Evolutionary conservation across 1,140 invertebrate genomes (phyloP).

Genomic region (Araneus ventricosus): DNA sequence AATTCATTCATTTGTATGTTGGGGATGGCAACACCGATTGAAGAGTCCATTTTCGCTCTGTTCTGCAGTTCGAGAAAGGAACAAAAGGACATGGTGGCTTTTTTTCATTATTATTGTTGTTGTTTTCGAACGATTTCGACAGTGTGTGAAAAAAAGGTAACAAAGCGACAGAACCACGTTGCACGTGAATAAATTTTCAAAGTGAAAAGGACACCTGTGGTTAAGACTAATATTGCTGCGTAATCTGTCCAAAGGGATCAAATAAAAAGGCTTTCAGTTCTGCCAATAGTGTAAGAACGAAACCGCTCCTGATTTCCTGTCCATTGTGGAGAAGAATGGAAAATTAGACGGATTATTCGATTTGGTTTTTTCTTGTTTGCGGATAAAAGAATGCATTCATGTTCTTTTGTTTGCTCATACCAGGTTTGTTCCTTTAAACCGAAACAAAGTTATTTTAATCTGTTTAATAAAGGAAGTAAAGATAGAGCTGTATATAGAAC

Average conservation of each 20-base stretch:
- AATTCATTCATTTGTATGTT: conserved; percentile 71
- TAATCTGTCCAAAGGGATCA: conserved; percentile 59
- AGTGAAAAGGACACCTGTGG: conserved; percentile 72
- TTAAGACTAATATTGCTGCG: conserved; percentile 61
- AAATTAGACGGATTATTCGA: conserved; percentile 16
- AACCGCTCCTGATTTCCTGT: conserved; percentile 38
- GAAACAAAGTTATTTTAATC: too few relatives aligned
- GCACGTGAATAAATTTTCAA: conserved; percentile 56
- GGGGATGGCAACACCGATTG: conserved; percentile 72
- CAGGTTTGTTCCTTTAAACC: too few relatives aligned
- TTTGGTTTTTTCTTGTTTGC: background rate
- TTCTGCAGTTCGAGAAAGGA: conserved; percentile 32
- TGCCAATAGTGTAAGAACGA: background rate
- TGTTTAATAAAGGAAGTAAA: too few relatives aligned
- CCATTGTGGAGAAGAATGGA: conserved; percentile 13
- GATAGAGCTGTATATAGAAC: too few relatives aligned
- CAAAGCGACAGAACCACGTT: conserved; percentile 44
- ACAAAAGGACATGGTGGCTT: conserved; percentile 14
- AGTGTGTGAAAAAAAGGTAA: conserved; percentile 64
- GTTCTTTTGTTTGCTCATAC: background rate
- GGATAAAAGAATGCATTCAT: background rate
- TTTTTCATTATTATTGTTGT: conserved; percentile 25
- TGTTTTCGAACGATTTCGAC: conserved; percentile 18
- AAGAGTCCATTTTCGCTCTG: conserved; percentile 30
- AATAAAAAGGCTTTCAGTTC: conserved; percentile 35